Conservation (phyloP, 2,888 invertebrate genomes). For the Candidula unifasciata region DNA sequence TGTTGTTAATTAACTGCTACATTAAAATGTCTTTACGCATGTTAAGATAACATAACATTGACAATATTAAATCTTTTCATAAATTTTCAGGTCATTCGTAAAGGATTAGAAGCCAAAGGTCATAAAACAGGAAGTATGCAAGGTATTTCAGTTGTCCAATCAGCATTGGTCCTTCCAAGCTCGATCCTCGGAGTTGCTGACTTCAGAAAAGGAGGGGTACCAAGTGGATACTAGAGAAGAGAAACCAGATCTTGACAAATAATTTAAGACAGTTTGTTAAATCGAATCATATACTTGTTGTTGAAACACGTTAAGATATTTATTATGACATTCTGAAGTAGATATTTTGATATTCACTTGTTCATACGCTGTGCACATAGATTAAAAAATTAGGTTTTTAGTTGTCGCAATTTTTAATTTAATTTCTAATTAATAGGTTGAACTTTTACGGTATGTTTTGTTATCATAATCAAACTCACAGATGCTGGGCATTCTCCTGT, state of each 20-base stretch:
- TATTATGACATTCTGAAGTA: neutral
- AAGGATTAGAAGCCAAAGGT: conserved; percentile 43
- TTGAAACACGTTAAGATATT: neutral
- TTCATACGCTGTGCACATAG: neutral
- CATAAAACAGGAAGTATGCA: conserved; percentile 13
- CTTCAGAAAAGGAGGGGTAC: conserved; percentile 45
- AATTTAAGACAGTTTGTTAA: neutral
- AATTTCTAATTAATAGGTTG: neutral
- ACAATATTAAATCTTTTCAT: neutral
- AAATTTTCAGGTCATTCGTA: conserved; percentile 30
- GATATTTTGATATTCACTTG: neutral
- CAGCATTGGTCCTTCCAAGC: conserved; percentile 12
- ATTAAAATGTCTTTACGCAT: too few species aligned
- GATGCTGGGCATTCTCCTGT: too few species aligned
- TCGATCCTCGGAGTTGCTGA: conserved; percentile 37
- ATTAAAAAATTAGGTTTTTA: neutral
- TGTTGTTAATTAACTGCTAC: too few species aligned
- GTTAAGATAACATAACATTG: too few species aligned
- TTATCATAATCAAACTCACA: too few species aligned
- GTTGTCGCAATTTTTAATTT: neutral
- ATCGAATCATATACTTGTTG: neutral
- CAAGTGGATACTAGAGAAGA: conserved; percentile 40
- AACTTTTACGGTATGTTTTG: too few species aligned
- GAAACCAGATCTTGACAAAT: neutral
- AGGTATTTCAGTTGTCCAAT: conserved; percentile 41